Evolutionary conservation across 2,797 vertebrate genomes (phyloP).

Genomic region (Fundulus diaphanus): DNA sequence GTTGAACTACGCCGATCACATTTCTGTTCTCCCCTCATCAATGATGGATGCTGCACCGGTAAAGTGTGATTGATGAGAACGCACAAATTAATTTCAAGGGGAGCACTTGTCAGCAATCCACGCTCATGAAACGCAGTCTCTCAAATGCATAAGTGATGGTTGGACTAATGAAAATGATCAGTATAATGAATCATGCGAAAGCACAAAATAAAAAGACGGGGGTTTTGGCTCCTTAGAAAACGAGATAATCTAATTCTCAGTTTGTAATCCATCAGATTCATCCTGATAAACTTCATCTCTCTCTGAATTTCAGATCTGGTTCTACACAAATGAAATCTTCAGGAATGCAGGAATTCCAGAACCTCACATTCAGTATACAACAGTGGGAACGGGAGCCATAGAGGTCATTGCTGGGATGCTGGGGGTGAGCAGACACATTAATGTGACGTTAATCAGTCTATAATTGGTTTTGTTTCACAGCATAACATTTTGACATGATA

Average conservation of each 20-base stretch:
- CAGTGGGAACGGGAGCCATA: slow-evolving; percentile 87
- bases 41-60: slow-evolving; percentile 74
- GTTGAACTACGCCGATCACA: slow-evolving; percentile 59
- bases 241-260: slow-evolving; percentile 29
- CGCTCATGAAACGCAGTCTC: slow-evolving; percentile 61
- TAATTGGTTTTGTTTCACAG: background rate
- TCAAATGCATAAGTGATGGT: slow-evolving; percentile 71
- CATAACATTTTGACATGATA: background rate
- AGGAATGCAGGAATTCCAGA: slow-evolving; percentile 83
- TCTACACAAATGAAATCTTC: slow-evolving; percentile 92
- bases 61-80: slow-evolving; percentile 80
- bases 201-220: slow-evolving; percentile 42
- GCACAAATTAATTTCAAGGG: slow-evolving; percentile 76
- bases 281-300: slow-evolving; percentile 12
- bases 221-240: slow-evolving; percentile 34
- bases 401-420: slow-evolving; percentile 88
- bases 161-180: slow-evolving; percentile 59
- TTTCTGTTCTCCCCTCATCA: slow-evolving; percentile 68
- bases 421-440: slow-evolving; percentile 81
- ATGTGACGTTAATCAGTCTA: background rate
- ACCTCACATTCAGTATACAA: slow-evolving; percentile 88
- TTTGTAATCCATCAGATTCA: background rate
- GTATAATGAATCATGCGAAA: slow-evolving; percentile 63
- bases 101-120: slow-evolving; percentile 70
- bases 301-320: slow-evolving; percentile 88